phyloP scores from a whole-genome alignment of 2,113 vertebrate species.

The Heterochromis multidens region DNA sequence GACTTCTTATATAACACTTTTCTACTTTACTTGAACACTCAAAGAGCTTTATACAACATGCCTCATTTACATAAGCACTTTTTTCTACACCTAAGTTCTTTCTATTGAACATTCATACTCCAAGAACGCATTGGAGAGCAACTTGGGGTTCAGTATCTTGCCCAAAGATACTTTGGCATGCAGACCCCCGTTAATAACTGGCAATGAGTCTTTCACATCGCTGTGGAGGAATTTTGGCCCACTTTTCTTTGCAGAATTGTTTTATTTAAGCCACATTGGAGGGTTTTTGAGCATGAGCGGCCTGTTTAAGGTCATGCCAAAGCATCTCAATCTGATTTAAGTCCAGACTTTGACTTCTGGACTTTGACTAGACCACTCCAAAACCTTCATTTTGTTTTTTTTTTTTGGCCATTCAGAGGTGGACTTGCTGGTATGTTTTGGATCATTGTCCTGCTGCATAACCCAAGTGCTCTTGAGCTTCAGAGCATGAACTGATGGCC shows the following conservation, averaged over 20 bases:
- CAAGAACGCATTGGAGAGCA: too few relatives aligned
- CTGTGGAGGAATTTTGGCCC: neutral
- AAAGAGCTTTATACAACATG: too few relatives aligned
- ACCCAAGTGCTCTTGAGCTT: neutral
- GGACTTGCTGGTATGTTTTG: neutral
- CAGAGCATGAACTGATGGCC: neutral
- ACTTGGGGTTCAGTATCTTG: too few relatives aligned
- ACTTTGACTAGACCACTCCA: accelerated
- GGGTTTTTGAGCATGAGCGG: neutral
- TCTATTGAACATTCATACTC: too few relatives aligned
- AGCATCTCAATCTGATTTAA: neutral
- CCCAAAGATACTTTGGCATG: too few relatives aligned
- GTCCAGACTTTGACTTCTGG: neutral
- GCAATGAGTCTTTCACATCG: neutral
- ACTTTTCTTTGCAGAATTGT: neutral
- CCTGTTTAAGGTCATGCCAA: neutral
- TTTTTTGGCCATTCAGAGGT: neutral
- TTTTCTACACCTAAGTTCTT: too few relatives aligned
- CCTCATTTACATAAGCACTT: too few relatives aligned
- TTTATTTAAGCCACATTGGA: neutral
- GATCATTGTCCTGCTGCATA: neutral
- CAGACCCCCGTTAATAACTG: too few relatives aligned
- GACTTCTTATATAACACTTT: too few relatives aligned
- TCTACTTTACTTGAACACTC: too few relatives aligned
- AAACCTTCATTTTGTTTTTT: neutral